Conservation (phyloP, 2,888 invertebrate genomes). For the Ichneumoninae sp. region DNA sequence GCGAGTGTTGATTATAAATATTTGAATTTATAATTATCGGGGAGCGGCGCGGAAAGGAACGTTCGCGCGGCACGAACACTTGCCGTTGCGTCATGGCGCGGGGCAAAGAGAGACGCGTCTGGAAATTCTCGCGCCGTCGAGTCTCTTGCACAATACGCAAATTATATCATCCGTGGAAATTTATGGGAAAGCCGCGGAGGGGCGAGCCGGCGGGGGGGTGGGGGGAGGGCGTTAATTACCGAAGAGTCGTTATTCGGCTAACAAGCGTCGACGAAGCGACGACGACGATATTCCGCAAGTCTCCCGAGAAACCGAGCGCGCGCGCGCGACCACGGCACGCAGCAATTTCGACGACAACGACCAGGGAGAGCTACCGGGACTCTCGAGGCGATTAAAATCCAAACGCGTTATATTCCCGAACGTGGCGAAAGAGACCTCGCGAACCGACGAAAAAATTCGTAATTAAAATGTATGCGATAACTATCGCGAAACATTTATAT, state of each 20-base stretch:
- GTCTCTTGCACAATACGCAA: constrained; percentile 60
- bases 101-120: background rate
- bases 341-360: constrained; percentile 49
- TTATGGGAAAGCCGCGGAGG: constrained; percentile 44
- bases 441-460: constrained; percentile 4
- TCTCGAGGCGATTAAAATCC: constrained; percentile 66
- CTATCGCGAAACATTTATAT: background rate
- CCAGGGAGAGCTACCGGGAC: constrained; percentile 48
- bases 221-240: constrained; percentile 67
- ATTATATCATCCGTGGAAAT: constrained; percentile 66
- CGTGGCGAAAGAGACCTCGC: constrained; percentile 30
- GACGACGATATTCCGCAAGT: constrained; percentile 32
- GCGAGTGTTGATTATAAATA: background rate
- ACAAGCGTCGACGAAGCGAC: constrained; percentile 65
- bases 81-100: background rate
- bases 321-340: constrained; percentile 23
- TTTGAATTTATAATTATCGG: constrained; percentile 21
- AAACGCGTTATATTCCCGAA: constrained; percentile 46
- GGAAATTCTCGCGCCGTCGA: constrained; percentile 24
- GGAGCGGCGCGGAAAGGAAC: background rate
- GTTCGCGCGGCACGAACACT: background rate
- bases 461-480: constrained; percentile 19
- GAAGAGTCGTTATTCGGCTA: constrained; percentile 71
- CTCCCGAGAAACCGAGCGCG: constrained; percentile 41
- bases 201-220: background rate